These are phyloP conservation scores for Solenopsis invicta DNA, from an alignment of 1,140 invertebrate species.

Conservation along the genomic window DNA sequence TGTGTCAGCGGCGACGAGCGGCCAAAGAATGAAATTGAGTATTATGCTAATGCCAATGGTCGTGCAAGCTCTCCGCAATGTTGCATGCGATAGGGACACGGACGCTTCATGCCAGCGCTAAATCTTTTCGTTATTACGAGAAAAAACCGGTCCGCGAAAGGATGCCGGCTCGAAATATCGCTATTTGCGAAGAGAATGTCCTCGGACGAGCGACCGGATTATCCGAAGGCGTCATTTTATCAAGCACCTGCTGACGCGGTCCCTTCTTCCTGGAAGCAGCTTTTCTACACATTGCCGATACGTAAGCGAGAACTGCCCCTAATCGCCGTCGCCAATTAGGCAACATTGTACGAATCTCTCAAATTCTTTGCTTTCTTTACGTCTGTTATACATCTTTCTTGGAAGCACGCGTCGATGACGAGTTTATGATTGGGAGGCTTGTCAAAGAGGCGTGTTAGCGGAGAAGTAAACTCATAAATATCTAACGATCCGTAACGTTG, in stretches of 20 bases:
- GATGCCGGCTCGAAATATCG: conserved; percentile 47
- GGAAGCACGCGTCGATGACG: neutral
- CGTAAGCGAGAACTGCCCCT: conserved; percentile 11
- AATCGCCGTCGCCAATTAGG: conserved; percentile 46
- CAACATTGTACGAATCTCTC: conserved; percentile 13
- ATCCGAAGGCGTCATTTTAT: conserved; percentile 54
- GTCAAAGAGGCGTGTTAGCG: neutral
- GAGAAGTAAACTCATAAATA: neutral
- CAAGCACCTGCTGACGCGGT: conserved; percentile 49
- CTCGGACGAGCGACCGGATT: conserved; percentile 52
- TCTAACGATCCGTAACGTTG: neutral
- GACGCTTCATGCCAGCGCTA: conserved; percentile 31
- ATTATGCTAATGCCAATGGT: conserved; percentile 57
- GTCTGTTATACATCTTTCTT: neutral
- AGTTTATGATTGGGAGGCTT: neutral
- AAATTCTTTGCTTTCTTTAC: conserved; percentile 5
- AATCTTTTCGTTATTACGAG: conserved; percentile 55
- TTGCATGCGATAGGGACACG: conserved; percentile 47
- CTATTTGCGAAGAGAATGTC: conserved; percentile 27
- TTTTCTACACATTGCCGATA: conserved; percentile 40
- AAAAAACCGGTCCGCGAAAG: conserved; percentile 58
- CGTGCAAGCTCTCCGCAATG: conserved; percentile 47
- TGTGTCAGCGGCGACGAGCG: conserved; percentile 51
- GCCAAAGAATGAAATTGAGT: conserved; percentile 60
- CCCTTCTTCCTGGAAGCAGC: conserved; percentile 39